phyloP scores from a whole-genome alignment of 1,140 invertebrate species.

The Charaxes varanes region DNA sequence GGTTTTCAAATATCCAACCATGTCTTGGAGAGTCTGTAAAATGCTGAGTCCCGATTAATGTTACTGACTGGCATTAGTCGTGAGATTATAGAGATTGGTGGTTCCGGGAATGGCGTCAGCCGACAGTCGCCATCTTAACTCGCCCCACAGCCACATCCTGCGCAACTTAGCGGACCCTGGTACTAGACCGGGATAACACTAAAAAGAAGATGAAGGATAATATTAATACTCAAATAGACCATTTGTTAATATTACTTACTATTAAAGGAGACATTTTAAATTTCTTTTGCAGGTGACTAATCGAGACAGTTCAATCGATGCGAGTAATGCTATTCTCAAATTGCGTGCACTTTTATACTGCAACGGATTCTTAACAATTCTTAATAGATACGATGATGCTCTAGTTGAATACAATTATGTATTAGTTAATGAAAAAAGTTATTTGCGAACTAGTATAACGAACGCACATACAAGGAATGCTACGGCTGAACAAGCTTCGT shows the following conservation, averaged over 20 bases:
- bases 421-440: conserved; percentile 5
- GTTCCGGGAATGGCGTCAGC: too few relatives aligned
- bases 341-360: conserved; percentile 20
- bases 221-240: too few relatives aligned
- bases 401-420: conserved; percentile 19
- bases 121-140: too few relatives aligned
- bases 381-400: conserved; percentile 8
- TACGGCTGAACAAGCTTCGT: conserved; percentile 7
- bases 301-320: not conserved
- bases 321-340: conserved; percentile 8
- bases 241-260: conserved; percentile 16
- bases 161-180: too few relatives aligned
- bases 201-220: too few relatives aligned
- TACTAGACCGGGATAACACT: too few relatives aligned
- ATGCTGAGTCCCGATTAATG: too few relatives aligned
- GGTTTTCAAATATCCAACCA: too few relatives aligned
- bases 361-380: conserved; percentile 14
- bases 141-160: too few relatives aligned
- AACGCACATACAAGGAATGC: conserved; percentile 6
- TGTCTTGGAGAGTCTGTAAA: too few relatives aligned
- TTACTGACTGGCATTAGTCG: too few relatives aligned
- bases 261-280: conserved; percentile 17
- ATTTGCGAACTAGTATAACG: conserved; percentile 1
- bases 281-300: not conserved
- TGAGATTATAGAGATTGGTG: too few relatives aligned